phyloP scores from a whole-genome alignment of 2,113 vertebrate genomes.

The Nyctereutes procyonoides region DNA sequence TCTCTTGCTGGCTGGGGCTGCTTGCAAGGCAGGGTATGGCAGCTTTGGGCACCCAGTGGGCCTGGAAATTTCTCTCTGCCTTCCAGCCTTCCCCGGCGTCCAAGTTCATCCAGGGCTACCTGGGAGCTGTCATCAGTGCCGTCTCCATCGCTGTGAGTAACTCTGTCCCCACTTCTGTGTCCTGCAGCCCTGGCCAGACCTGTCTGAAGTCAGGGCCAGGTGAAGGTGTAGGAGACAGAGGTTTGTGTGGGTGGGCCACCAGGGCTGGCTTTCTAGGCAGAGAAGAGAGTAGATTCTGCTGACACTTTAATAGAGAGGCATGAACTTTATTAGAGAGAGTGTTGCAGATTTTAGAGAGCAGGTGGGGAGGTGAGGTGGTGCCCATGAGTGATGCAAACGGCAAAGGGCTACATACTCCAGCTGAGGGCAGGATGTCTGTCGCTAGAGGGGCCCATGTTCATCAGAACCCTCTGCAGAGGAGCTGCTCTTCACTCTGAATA shows the following conservation, averaged over 20 bases:
- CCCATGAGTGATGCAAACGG: accelerated
- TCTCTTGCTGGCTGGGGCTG: neutral
- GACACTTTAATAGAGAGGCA: neutral
- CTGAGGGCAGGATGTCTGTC: accelerated
- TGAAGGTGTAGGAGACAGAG: neutral
- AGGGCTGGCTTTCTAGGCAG: neutral
- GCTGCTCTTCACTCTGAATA: neutral
- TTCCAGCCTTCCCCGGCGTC: constrained; percentile 91
- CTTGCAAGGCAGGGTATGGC: neutral
- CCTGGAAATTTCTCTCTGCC: constrained; percentile 53
- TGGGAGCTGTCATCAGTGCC: constrained; percentile 95
- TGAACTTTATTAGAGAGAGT: neutral
- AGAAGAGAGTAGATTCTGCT: neutral
- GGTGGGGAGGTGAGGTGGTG: neutral
- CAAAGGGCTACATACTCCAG: neutral
- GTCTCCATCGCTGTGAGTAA: constrained; percentile 96
- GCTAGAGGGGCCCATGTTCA: accelerated
- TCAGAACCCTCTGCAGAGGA: neutral
- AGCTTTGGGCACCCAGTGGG: neutral
- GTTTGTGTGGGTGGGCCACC: neutral
- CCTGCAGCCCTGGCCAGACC: neutral
- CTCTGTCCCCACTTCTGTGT: neutral
- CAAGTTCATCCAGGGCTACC: constrained; percentile 95
- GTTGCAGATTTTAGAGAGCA: neutral
- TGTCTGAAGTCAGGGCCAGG: neutral